Evolutionary conservation across 2,797 vertebrate genomes (phyloP).

Genomic region (Mallotus villosus): DNA sequence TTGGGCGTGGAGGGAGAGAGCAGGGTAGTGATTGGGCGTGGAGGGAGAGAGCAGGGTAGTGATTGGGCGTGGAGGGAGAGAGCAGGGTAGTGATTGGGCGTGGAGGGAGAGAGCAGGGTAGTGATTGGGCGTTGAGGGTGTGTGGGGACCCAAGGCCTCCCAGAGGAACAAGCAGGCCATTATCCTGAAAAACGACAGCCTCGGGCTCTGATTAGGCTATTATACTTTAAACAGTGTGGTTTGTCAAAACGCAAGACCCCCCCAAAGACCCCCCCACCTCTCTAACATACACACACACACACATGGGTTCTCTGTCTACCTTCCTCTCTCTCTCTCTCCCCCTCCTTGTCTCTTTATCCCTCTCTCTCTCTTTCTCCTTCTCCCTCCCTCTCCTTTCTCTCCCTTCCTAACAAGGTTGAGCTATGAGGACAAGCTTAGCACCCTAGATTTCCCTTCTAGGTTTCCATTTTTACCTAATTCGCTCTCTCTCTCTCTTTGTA

Average conservation of each 20-base stretch:
- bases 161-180: conserved; percentile 83
- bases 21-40: too few species aligned
- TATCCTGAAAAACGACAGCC: conserved; percentile 91
- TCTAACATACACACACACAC: too few species aligned
- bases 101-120: conserved; percentile 44
- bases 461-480: not conserved
- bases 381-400: not conserved
- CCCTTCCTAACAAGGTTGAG: too few species aligned
- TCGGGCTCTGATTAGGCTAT: conserved; percentile 89
- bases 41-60: too few species aligned
- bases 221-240: conserved; percentile 88
- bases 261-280: too few species aligned
- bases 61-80: too few species aligned
- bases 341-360: not conserved
- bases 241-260: conserved; percentile 69
- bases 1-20: too few species aligned
- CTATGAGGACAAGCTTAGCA: not conserved
- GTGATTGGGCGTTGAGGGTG: conserved; percentile 54
- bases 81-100: too few species aligned
- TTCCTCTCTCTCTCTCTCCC: not conserved
- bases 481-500: too few species aligned
- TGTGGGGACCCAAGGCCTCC: conserved; percentile 82
- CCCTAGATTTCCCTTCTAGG: not conserved
- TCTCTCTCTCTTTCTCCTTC: not conserved
- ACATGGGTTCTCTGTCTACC: not conserved